Evolutionary conservation across 2,888 invertebrate genomes (phyloP), one percentile per base, ranked within the genome.

Genomic region (Caenorhabditis drosophilae): DNA sequence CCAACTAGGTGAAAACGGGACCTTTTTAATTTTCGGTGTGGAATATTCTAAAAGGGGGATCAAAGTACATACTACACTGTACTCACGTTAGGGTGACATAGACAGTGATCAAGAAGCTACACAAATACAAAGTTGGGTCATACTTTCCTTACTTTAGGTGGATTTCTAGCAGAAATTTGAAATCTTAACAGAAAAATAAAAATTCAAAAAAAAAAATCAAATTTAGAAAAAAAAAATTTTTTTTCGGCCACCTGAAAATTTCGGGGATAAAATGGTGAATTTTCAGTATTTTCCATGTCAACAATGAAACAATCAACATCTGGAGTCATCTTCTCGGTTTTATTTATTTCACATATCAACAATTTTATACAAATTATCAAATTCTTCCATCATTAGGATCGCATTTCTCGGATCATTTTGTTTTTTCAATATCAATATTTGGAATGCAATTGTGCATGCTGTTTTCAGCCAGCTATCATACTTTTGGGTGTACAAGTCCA

Each of bases 291-390:
- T 93, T 95, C 86, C 91, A 92, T 90, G 92, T 93, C 92, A 94
- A 92, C 56, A 96, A 96, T 84, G 96, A 96, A 85, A 95, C 94
- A 0, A 89, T 96, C 84, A 96, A 96, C 84, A 94, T 96, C 83
- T 96, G 96, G 96, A 92, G 92, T 44, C 96, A 96, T 84, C 87
- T 96, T 11, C 62, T 85, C 25, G 87, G 87, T 40, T 86, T 85
- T 67, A 69, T 85, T 41, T 74, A 94, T 52, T 91, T 96, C 82
- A 86, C 92, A 62, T 89, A 90, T 48, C 86, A 94, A 73, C 91
- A 92, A 22, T 87, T 93, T 62, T 91, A 92, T 79, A 93, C 93
- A 84, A 81, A 89, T 89, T 77, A 85, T 42, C 75, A 84, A 36
- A 79, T 81, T 9, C 88, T 93, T 41, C 86, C 85, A 26, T 82